A percentile compares a stretch with the other conserved stretches of the same genome.
phyloP scores from a whole-genome alignment of 2,888 invertebrate species.

The Macropis europaea region DNA sequence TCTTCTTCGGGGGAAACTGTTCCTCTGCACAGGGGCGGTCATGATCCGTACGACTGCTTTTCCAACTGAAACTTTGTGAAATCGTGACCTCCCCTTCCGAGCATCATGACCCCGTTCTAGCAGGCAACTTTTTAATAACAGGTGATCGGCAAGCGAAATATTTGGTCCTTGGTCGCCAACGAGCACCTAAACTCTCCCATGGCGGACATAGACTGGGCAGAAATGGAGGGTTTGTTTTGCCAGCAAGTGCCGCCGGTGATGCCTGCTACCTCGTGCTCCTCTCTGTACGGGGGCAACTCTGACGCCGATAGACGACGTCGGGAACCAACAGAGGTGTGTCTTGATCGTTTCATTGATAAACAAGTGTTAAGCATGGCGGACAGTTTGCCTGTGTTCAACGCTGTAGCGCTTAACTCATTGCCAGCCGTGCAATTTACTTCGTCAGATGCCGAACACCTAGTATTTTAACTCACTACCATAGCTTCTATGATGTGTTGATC shows the following conservation, averaged over 20 bases:
- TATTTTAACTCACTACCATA: too few species aligned
- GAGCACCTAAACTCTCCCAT: constrained; percentile 92
- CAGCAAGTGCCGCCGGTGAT: constrained; percentile 86
- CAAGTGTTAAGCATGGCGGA: too few species aligned
- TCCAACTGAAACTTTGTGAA: too few species aligned
- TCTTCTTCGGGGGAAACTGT: constrained; percentile 38
- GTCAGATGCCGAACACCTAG: constrained; percentile 29
- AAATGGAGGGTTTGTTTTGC: constrained; percentile 96
- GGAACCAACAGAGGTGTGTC: constrained; percentile 87
- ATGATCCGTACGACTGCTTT: too few species aligned
- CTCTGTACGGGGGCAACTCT: constrained; percentile 80
- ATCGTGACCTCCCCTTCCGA: too few species aligned
- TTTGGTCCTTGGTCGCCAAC: constrained; percentile 95
- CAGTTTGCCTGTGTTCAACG: too few species aligned
- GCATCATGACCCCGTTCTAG: too few species aligned
- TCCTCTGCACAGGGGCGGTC: too few species aligned
- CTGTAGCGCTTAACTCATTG: too few species aligned
- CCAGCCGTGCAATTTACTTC: too few species aligned
- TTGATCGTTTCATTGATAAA: neutral
- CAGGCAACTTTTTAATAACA: too few species aligned
- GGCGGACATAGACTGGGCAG: constrained; percentile 94
- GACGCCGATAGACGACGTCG: constrained; percentile 86
- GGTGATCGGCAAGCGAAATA: constrained; percentile 94
- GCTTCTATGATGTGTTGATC: too few species aligned
- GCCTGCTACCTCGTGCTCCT: constrained; percentile 80